phyloP scores from a whole-genome alignment of 37 sponge, comb jelly and placozoan genomes.

The Hexactinellida sp. region DNA sequence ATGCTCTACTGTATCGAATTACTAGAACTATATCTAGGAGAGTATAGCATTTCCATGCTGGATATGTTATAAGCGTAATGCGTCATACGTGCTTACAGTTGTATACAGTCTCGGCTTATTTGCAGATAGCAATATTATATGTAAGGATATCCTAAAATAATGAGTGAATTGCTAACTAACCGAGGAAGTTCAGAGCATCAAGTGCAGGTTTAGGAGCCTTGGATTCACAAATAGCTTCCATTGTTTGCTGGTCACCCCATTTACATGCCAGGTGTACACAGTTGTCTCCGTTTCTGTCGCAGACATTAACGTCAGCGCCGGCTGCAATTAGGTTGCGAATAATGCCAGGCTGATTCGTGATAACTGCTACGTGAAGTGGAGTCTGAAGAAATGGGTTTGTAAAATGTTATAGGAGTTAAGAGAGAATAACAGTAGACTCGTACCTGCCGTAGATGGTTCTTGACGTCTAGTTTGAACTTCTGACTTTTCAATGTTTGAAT shows the following conservation, averaged over 20 bases:
- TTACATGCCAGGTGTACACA: slow-evolving; percentile 49
- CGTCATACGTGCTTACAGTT: too few species aligned
- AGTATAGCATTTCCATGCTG: too few species aligned
- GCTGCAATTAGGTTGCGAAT: slow-evolving; percentile 39
- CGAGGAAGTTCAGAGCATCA: slow-evolving; percentile 54
- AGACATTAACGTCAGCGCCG: slow-evolving; percentile 61
- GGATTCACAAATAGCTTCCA: slow-evolving; percentile 37
- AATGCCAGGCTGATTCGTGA: slow-evolving; percentile 55
- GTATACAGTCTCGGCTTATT: too few species aligned
- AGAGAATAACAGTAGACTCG: not conserved
- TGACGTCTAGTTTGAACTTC: not conserved
- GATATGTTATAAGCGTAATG: too few species aligned
- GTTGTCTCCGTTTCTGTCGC: slow-evolving; percentile 62
- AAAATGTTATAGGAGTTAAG: not conserved
- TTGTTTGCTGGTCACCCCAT: slow-evolving; percentile 35
- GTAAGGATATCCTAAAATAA: too few species aligned
- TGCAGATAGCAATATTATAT: too few species aligned
- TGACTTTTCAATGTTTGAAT: not conserved
- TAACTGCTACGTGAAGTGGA: slow-evolving; percentile 71
- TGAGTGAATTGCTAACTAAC: slow-evolving; percentile 21
- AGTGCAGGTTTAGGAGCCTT: slow-evolving; percentile 49
- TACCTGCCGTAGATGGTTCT: not conserved
- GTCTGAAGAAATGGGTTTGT: slow-evolving; percentile 34
- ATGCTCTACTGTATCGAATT: too few species aligned
- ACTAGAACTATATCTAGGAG: too few species aligned